Percentiles rank a stretch among this genome's conserved stretches.
phyloP scores from a whole-genome alignment of 2,888 invertebrate species.

The Phortica okadai region DNA sequence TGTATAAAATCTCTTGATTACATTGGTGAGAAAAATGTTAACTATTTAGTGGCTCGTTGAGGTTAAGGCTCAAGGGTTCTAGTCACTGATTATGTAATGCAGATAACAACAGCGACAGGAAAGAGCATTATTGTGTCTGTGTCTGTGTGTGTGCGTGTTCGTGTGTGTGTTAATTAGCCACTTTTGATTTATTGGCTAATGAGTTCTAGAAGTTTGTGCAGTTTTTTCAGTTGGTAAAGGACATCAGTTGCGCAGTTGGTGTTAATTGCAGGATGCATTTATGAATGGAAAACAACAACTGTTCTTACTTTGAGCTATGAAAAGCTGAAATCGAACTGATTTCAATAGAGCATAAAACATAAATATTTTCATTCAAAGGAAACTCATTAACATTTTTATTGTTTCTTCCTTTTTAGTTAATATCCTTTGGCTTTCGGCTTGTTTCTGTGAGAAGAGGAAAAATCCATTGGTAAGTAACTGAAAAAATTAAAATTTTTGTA shows the following conservation, averaged over 20 bases:
- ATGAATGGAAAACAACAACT: too few species aligned
- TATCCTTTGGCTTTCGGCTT: too few species aligned
- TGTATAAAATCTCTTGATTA: conserved; percentile 22
- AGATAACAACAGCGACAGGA: conserved; percentile 50
- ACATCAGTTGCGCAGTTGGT: neutral
- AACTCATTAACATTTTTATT: too few species aligned
- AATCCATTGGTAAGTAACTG: too few species aligned
- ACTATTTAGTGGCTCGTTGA: conserved; percentile 55
- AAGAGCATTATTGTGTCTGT: neutral
- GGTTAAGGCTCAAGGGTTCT: conserved; percentile 8
- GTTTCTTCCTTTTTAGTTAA: too few species aligned
- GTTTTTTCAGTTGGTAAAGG: neutral
- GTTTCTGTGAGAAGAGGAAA: too few species aligned
- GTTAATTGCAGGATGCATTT: neutral
- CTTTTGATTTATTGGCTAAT: conserved; percentile 18
- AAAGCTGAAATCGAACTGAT: too few species aligned
- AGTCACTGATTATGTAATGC: conserved; percentile 52
- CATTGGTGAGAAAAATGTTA: conserved; percentile 41
- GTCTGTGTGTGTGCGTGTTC: neutral
- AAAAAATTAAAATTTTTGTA: too few species aligned
- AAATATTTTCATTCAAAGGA: too few species aligned
- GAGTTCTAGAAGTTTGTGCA: neutral
- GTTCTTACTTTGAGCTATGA: too few species aligned
- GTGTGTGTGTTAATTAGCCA: conserved; percentile 16
- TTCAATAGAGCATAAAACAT: too few species aligned